Conservation (phyloP, 1,140 invertebrate genomes). For the Phymastichus coffea region DNA sequence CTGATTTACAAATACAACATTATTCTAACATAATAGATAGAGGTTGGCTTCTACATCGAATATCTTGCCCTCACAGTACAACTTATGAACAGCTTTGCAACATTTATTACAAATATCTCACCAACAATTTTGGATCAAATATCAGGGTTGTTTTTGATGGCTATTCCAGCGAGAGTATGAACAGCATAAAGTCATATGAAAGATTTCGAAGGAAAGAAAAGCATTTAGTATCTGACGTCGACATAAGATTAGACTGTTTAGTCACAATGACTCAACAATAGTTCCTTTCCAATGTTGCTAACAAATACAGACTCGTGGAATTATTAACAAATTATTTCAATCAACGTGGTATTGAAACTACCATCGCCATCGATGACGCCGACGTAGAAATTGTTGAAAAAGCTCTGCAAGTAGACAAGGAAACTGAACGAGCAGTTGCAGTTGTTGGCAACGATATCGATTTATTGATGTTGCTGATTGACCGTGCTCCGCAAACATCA, state of each 20-base stretch:
- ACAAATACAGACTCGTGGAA: slow-evolving; percentile 22
- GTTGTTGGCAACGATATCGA: slow-evolving; percentile 28
- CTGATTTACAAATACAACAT: too few relatives aligned
- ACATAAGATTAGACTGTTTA: slow-evolving; percentile 1
- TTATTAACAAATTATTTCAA: too few relatives aligned
- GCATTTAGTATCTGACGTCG: slow-evolving; percentile 8
- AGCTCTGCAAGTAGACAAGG: too few relatives aligned
- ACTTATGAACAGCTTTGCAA: slow-evolving; percentile 23
- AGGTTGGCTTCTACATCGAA: too few relatives aligned
- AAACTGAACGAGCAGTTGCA: not conserved
- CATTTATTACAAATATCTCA: too few relatives aligned
- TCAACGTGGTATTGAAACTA: not conserved
- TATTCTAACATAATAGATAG: too few relatives aligned
- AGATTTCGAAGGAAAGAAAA: slow-evolving; percentile 12
- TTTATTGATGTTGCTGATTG: too few relatives aligned
- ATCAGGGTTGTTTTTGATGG: slow-evolving; percentile 30
- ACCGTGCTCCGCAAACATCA: too few relatives aligned
- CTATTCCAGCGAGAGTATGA: slow-evolving; percentile 6
- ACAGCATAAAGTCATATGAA: slow-evolving; percentile 27
- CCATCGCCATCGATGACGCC: slow-evolving; percentile 19
- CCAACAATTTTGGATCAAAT: too few relatives aligned
- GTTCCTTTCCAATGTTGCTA: slow-evolving; percentile 19
- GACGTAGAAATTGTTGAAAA: too few relatives aligned
- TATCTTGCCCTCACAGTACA: slow-evolving; percentile 24
- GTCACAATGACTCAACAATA: slow-evolving; percentile 6